phyloP scores from a whole-genome alignment of 2,888 invertebrate genomes.

The Sphaeridia pumilis region DNA sequence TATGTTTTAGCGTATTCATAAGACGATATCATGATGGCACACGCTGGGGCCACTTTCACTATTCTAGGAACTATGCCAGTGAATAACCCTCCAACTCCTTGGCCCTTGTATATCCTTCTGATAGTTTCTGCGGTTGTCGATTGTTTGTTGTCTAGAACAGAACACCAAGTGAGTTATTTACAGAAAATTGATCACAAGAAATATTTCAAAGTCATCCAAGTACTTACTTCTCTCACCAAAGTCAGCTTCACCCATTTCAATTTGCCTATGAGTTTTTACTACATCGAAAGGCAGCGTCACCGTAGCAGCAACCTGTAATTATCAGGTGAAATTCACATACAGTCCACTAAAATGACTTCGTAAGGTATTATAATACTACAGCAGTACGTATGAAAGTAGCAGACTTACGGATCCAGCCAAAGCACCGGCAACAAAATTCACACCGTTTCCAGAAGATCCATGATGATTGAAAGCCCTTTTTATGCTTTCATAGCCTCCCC shows the following conservation, averaged over 20 bases:
- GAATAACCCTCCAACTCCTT: conserved; percentile 63
- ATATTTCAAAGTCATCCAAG: background rate
- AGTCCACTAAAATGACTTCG: too few relatives aligned
- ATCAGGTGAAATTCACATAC: conserved; percentile 12
- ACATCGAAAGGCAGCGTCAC: conserved; percentile 95
- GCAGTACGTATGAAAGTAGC: too few relatives aligned
- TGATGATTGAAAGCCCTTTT: conserved; percentile 52
- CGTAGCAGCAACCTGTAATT: conserved; percentile 75
- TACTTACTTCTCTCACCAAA: conserved; percentile 19
- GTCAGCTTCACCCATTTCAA: conserved; percentile 65
- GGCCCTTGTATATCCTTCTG: conserved; percentile 32
- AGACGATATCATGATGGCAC: conserved; percentile 97
- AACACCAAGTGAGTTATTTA: too few relatives aligned
- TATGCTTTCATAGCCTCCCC: conserved; percentile 72
- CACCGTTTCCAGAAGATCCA: conserved; percentile 50
- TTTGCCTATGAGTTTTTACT: conserved; percentile 91
- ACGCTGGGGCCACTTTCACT: conserved; percentile 93
- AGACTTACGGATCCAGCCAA: conserved; percentile 67
- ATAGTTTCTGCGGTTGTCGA: conserved; percentile 26
- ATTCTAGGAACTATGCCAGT: conserved; percentile 80
- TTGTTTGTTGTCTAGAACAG: conserved; percentile 28
- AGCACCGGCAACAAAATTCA: conserved; percentile 69
- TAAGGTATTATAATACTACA: too few relatives aligned
- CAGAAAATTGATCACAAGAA: background rate
- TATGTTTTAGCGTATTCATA: conserved; percentile 92